Evolutionary conservation across 2,113 vertebrate genomes (phyloP), one percentile per base, ranked within the genome.

Genomic region (Shinisaurus crocodilurus): DNA sequence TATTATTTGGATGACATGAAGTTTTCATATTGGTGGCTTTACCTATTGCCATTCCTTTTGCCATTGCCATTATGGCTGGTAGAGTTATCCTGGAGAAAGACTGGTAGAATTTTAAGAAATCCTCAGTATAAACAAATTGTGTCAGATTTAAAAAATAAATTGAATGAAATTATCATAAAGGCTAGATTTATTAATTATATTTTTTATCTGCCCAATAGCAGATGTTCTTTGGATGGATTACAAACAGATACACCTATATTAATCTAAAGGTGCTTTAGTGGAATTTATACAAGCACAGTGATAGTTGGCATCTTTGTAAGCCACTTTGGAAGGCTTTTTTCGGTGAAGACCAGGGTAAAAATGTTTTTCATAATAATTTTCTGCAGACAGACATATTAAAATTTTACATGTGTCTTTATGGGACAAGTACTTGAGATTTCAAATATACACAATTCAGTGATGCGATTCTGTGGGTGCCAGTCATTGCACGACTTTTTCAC

Each of bases 341-440:
- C 6, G 18, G 43, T 79, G 76, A 74, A 37, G 72, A 45, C 9
- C 8, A 23, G 37, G 48, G 43, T 25, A 32, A 65, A 84, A 84
- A 84, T 45, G 40, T 15, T 85, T 72, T 85, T 48, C 45, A 54
- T 72, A 86, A 72, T 86, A 23, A 50, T 29, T 40, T 72, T 37
- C 37, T 57, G 7, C 25, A 74, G 37, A 13, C 15, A 40, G 0
- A 69, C 29, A 1, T 85, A 9, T 90, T 91, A 90, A 84, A 1
- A n/a, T 94, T 95, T 93, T 72, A 88, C 94, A 15, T 37, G 85
- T 95, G 63, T 91, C 94, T 90, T 67, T 50, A 88, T 34, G 13
- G n/a, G 48, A 74, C 20, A 63, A 60, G 3, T 67, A 60, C 23
- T 29, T 85, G 13, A n/a, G 43, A 86, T 54, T 75, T 12, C n/a